These are phyloP conservation scores for Chromobotia macracanthus DNA, from an alignment of 2,797 vertebrate species.

Conservation along the genomic window DNA sequence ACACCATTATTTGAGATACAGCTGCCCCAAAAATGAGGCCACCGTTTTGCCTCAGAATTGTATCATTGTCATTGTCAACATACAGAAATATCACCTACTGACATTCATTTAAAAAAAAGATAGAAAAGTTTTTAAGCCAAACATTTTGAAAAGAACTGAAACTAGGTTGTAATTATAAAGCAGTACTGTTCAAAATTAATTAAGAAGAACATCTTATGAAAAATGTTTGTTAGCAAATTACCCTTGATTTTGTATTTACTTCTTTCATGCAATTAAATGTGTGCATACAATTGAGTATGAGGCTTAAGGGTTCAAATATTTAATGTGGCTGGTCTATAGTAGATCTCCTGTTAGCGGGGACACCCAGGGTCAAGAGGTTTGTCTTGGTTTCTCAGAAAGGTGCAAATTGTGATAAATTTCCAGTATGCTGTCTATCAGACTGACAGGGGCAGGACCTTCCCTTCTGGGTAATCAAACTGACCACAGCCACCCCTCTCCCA, in stretches of 20 bases:
- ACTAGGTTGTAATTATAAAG: no score
- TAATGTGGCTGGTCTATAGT: neutral
- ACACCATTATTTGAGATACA: no score
- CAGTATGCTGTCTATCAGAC: conserved; percentile 64
- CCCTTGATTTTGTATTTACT: neutral
- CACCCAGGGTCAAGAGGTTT: conserved; percentile 32
- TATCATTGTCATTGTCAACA: no score
- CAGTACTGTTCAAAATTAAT: no score
- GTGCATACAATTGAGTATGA: neutral
- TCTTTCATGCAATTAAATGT: neutral
- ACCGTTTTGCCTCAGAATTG: no score
- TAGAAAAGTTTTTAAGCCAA: no score
- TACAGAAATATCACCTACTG: no score
- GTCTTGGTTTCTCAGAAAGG: conserved; percentile 46
- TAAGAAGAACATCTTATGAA: no score
- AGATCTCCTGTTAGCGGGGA: conserved; percentile 57
- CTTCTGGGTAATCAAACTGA: conserved; percentile 63
- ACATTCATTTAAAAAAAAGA: no score
- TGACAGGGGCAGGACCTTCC: conserved; percentile 28
- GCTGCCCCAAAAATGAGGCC: no score
- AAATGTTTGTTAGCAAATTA: no score
- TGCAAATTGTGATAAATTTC: conserved; percentile 65
- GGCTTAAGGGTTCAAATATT: neutral
- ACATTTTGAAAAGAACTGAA: no score
- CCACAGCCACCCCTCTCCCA: conserved; percentile 47